Base-by-base conservation (phyloP, 1,140 invertebrate species). In the Reticulitermes speratus region DNA sequence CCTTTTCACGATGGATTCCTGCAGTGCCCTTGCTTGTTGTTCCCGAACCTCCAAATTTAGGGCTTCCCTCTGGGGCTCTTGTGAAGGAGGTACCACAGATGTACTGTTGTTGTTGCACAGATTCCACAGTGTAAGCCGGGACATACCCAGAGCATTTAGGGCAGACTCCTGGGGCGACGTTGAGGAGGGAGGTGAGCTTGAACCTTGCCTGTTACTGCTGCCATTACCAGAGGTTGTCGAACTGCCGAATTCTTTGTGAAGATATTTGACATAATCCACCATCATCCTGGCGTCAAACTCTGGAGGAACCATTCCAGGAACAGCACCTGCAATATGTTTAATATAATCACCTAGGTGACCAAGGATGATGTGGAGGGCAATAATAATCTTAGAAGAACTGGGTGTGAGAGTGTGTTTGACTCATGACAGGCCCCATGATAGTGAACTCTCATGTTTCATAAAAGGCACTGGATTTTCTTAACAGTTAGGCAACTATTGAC, bases 281-380 rank as follows among this genome's bases (percentile, higher is more conserved):
- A 96, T 95, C 92, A 96, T 95, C n/a, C 95, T 92, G 86, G 93
- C 94, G 88, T 96, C 95, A 84, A 96, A 93, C 88, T 96, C 95
- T 84, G 93, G 93, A 11, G 94, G 93, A 0, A 94, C 92, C 87
- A 95, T 89, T 88, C 94, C 94, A 82, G 92, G 89, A 87, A 92
- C 88, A 87, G 90, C 88, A 84, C 90, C 90, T 89, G 90, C 88
- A 83, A 88, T 45, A 65, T n/a, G 2, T 3, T 16, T 48, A 16
- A 48, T 48, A 16, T 48, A 9, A 48, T 9, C 14, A 48, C 45
- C 14, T 48, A 12, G 45, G 45, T 12, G 45, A 16, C 14, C 45
- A 12, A 16, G 45, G 45, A 1, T 48, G 9, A 48, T 9, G 14
- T 48, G 9, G 45, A 48, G 14, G 45, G 14, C 14, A 12, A 48